These are phyloP conservation scores for Myotis planiceps DNA, from an alignment of 2,797 vertebrate genomes.

Conservation along the genomic window DNA sequence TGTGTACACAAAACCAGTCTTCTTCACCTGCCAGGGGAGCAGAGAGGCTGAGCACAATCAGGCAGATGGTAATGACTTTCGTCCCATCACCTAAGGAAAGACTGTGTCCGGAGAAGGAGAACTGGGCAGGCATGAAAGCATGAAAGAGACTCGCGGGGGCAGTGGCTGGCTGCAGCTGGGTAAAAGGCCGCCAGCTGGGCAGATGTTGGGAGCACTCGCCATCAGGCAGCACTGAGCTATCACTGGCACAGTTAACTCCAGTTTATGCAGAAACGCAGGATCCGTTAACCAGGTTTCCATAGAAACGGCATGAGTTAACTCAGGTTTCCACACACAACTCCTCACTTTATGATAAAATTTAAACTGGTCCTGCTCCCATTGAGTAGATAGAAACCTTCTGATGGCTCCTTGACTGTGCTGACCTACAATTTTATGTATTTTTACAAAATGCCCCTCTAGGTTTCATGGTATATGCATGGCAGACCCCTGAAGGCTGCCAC, in stretches of 20 bases:
- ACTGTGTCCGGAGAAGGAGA: background rate
- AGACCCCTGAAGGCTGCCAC: background rate
- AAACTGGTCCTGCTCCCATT: background rate
- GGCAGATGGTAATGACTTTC: background rate
- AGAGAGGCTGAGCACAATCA: background rate
- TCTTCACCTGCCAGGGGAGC: background rate
- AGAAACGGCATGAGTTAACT: background rate
- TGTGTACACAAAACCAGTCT: background rate
- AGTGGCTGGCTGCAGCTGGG: background rate
- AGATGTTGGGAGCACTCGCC: background rate
- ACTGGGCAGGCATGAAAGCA: background rate
- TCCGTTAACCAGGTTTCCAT: background rate
- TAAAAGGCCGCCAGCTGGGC: background rate
- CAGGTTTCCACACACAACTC: background rate
- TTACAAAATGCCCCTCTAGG: background rate
- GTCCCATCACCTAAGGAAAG: background rate
- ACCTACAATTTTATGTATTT: constrained; percentile 1
- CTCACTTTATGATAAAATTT: background rate
- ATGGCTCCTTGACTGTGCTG: background rate
- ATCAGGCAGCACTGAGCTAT: background rate
- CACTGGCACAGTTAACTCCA: background rate
- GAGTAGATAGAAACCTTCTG: background rate
- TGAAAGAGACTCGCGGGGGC: background rate
- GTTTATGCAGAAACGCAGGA: background rate
- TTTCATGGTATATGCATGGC: background rate